Evolutionary conservation across 1,140 invertebrate genomes (phyloP).

Genomic region (Tyrophagus putrescentiae): DNA sequence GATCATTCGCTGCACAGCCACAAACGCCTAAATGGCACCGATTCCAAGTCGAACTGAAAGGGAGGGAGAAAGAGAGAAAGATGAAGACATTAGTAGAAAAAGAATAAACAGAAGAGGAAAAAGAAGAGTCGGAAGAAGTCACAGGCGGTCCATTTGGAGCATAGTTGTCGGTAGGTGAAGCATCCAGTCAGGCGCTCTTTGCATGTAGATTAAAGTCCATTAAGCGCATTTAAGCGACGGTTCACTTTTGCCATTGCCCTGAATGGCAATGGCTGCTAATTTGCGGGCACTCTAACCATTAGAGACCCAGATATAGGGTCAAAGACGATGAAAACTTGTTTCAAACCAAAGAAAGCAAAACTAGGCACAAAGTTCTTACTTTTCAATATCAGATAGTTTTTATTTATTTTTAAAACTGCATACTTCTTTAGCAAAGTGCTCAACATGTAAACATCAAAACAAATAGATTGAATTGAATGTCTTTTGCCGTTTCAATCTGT

Average conservation of each 20-base stretch:
- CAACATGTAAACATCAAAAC: too few relatives aligned
- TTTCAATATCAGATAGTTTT: too few relatives aligned
- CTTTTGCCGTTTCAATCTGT: too few relatives aligned
- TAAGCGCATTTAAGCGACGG: slow-evolving; percentile 21
- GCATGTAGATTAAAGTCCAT: slow-evolving; percentile 18
- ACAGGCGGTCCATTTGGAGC: slow-evolving; percentile 1
- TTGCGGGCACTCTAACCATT: slow-evolving; percentile 24
- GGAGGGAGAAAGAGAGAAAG: slow-evolving; percentile 14
- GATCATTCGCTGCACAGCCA: slow-evolving; percentile 3
- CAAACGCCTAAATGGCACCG: not conserved
- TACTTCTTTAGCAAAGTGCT: too few relatives aligned
- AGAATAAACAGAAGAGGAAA: not conserved
- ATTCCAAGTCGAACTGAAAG: not conserved
- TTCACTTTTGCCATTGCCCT: slow-evolving; percentile 18
- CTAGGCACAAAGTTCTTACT: too few relatives aligned
- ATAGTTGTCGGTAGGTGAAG: slow-evolving; percentile 23
- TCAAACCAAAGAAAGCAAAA: too few relatives aligned
- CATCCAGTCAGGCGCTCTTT: slow-evolving; percentile 18
- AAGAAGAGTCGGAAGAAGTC: slow-evolving; percentile 7
- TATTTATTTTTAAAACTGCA: too few relatives aligned
- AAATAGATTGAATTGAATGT: too few relatives aligned
- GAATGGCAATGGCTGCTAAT: too few relatives aligned
- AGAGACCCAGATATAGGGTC: too few relatives aligned
- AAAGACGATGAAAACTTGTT: too few relatives aligned
- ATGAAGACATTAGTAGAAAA: too few relatives aligned